These are phyloP conservation scores for Glyptemys insculpta DNA, from an alignment of 2,797 vertebrate species.

Conservation along the genomic window DNA sequence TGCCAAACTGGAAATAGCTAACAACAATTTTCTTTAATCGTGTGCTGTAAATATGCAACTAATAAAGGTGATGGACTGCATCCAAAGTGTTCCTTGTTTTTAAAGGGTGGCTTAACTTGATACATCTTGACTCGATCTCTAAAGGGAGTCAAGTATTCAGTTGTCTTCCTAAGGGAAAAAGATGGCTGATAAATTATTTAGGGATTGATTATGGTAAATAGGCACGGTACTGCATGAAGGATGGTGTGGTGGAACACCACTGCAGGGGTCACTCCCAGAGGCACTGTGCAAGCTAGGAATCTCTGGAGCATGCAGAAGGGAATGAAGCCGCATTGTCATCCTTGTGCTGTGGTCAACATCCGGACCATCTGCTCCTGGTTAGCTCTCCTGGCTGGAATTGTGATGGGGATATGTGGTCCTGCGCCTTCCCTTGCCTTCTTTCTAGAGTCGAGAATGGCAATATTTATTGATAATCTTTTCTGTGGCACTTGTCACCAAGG, in stretches of 20 bases:
- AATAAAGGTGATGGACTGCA: slow-evolving; percentile 52
- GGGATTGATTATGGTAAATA: slow-evolving; percentile 48
- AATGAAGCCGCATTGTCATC: neutral
- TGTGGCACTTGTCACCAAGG: neutral
- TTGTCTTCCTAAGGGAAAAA: slow-evolving; percentile 51
- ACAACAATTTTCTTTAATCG: slow-evolving; percentile 64
- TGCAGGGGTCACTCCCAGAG: neutral
- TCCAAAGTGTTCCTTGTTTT: slow-evolving; percentile 49
- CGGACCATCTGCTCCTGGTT: neutral
- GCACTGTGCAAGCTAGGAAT: neutral
- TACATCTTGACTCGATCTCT: slow-evolving; percentile 53
- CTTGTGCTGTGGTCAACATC: neutral
- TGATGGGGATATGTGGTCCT: neutral
- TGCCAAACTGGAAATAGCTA: slow-evolving; percentile 56
- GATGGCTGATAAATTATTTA: slow-evolving; percentile 70
- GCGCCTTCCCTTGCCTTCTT: neutral
- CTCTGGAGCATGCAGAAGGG: neutral
- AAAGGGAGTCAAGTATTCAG: slow-evolving; percentile 51
- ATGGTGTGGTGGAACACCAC: neutral
- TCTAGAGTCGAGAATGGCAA: neutral
- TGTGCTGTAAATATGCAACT: slow-evolving; percentile 52
- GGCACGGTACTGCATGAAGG: neutral
- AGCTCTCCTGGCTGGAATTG: neutral
- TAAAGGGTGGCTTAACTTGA: slow-evolving; percentile 39
- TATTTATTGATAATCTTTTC: neutral